Percentiles rank a stretch among this genome's conserved stretches.
Evolutionary conservation across 2,113 vertebrate species (phyloP).

Genomic region (Heterochromis multidens): DNA sequence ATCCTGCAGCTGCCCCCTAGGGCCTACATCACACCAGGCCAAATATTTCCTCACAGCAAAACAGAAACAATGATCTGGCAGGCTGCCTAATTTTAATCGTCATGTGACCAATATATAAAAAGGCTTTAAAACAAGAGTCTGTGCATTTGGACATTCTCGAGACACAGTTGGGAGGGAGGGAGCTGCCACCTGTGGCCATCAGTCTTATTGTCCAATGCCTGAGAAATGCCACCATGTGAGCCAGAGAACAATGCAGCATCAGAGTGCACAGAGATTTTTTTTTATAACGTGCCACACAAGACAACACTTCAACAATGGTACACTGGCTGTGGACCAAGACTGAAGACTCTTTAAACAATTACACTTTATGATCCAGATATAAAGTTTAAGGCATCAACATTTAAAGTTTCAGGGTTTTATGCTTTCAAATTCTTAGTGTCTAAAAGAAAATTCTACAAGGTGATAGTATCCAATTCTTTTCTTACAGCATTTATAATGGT

Average conservation of each 20-base stretch:
- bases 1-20: conserved; percentile 64
- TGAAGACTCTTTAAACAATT: background rate
- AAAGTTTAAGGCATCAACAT: background rate
- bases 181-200: conserved; percentile 67
- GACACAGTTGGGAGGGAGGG: conserved; percentile 35
- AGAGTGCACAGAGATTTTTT: background rate
- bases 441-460: background rate
- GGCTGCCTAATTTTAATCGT: conserved; percentile 66
- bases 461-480: background rate
- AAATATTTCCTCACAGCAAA: conserved; percentile 69
- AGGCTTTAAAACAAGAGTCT: conserved; percentile 52
- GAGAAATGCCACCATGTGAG: conserved; percentile 4
- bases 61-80: conserved; percentile 73
- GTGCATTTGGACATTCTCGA: conserved; percentile 50
- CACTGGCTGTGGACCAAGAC: background rate
- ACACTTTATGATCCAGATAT: background rate
- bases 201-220: conserved; percentile 41
- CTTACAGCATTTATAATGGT: background rate
- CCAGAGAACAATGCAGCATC: background rate
- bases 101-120: conserved; percentile 43
- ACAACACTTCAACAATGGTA: background rate
- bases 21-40: conserved; percentile 58
- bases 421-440: background rate
- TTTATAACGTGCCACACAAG: background rate
- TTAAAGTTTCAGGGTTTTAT: background rate